These are phyloP conservation scores for Zenarchopterus dispar DNA, from an alignment of 2,797 vertebrate species.

Conservation along the genomic window DNA sequence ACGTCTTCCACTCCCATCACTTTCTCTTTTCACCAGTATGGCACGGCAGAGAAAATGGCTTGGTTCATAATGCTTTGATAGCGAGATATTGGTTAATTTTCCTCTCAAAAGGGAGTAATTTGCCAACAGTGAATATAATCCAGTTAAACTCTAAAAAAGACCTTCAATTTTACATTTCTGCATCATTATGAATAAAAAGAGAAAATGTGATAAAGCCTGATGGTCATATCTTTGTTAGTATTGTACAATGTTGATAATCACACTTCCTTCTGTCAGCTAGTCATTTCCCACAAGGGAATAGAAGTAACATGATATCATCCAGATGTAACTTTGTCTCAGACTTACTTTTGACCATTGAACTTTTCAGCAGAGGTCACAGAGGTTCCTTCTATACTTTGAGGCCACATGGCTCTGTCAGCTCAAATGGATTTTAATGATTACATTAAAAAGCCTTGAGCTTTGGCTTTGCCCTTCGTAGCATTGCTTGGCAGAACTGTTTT, in stretches of 20 bases:
- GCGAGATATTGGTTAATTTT: slow-evolving; percentile 90
- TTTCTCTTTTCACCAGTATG: slow-evolving; percentile 79
- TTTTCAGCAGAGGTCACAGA: slow-evolving; percentile 60
- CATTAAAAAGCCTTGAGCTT: slow-evolving; percentile 61
- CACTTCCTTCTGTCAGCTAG: slow-evolving; percentile 42
- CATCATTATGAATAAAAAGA: slow-evolving; percentile 15
- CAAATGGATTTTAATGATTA: slow-evolving; percentile 41
- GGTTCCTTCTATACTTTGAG: slow-evolving; percentile 21
- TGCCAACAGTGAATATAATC: slow-evolving; percentile 85
- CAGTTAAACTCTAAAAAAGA: slow-evolving; percentile 72
- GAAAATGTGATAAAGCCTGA: slow-evolving; percentile 42
- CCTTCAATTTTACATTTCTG: slow-evolving; percentile 43
- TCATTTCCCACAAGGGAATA: slow-evolving; percentile 54
- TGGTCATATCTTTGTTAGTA: slow-evolving; percentile 32
- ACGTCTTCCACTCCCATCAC: slow-evolving; percentile 62
- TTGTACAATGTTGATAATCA: slow-evolving; percentile 38
- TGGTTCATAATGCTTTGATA: slow-evolving; percentile 90
- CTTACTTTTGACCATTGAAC: slow-evolving; percentile 48
- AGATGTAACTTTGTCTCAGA: too few relatives aligned
- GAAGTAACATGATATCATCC: slow-evolving; percentile 61
- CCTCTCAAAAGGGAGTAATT: slow-evolving; percentile 88
- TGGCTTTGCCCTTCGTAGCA: slow-evolving; percentile 37
- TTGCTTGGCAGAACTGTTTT: slow-evolving; percentile 35
- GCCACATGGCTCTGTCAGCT: slow-evolving; percentile 62
- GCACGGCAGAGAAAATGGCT: slow-evolving; percentile 78